phyloP scores from a whole-genome alignment of 2,888 invertebrate species.

The Nymphalis urticae region DNA sequence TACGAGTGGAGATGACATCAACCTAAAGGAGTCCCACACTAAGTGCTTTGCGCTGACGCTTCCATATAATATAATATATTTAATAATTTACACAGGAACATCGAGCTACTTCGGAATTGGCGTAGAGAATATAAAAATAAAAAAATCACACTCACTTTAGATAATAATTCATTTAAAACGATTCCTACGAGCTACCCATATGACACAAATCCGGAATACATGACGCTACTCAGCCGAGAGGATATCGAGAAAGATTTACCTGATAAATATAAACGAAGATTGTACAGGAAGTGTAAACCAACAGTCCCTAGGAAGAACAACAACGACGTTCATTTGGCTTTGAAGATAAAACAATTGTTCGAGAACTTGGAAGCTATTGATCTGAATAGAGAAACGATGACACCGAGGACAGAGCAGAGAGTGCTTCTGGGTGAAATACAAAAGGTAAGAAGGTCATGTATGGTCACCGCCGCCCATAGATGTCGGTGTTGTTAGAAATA shows the following conservation, averaged over 20 bases:
- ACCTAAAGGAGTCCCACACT: too few relatives aligned
- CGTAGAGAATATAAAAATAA: conserved; percentile 63
- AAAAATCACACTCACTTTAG: conserved; percentile 45
- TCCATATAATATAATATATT: too few relatives aligned
- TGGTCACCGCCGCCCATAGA: too few relatives aligned
- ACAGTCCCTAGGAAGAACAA: conserved; percentile 62
- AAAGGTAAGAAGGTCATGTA: conserved; percentile 64
- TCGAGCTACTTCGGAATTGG: conserved; percentile 79
- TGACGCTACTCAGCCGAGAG: conserved; percentile 74
- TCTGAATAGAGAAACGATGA: conserved; percentile 62
- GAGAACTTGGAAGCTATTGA: conserved; percentile 71
- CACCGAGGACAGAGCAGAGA: conserved; percentile 80
- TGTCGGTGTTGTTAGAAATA: too few relatives aligned
- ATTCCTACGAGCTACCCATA: conserved; percentile 67
- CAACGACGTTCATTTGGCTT: conserved; percentile 65
- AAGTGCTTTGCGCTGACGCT: too few relatives aligned
- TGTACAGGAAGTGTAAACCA: conserved; percentile 55
- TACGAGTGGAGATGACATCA: too few relatives aligned
- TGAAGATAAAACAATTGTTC: conserved; percentile 71
- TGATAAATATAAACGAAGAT: conserved; percentile 64
- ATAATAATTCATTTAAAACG: conserved; percentile 48
- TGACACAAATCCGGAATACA: conserved; percentile 81
- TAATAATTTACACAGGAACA: conserved; percentile 49
- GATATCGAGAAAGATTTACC: conserved; percentile 75
- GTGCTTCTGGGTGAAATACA: conserved; percentile 80